phyloP scores from a whole-genome alignment of 2,113 vertebrate species.

The Cinclus cinclus region DNA sequence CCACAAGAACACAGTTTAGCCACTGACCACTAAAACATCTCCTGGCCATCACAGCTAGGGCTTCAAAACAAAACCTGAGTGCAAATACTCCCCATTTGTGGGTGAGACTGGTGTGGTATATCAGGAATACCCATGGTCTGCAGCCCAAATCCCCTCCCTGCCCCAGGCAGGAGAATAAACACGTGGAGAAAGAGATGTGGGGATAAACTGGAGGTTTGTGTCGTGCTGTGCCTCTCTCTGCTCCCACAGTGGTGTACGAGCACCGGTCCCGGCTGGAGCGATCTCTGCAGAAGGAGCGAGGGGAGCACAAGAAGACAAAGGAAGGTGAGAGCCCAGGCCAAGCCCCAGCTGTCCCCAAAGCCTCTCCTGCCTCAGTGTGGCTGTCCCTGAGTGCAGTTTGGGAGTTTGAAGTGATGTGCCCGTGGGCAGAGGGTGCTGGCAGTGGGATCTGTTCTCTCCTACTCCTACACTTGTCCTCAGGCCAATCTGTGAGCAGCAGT shows the following conservation, averaged over 20 bases:
- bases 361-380: not conserved
- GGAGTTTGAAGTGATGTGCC: not conserved
- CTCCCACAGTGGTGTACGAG: conserved; percentile 72
- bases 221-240: not conserved
- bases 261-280: conserved; percentile 75
- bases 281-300: conserved; percentile 75
- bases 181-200: accelerated
- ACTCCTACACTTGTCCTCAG: not conserved
- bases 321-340: conserved; percentile 63
- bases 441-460: not conserved
- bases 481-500: not conserved
- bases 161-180: not conserved
- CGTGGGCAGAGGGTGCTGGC: not conserved
- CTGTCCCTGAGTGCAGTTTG: not conserved
- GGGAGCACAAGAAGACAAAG: conserved; percentile 78
- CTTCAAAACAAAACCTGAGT: not conserved
- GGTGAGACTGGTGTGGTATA: not conserved
- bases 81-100: not conserved
- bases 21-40: not conserved
- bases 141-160: not conserved
- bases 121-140: accelerated
- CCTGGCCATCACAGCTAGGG: not conserved
- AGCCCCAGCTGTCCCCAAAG: not conserved
- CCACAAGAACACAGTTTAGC: not conserved
- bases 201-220: accelerated